Base-by-base conservation (phyloP, 2,797 vertebrate species). In the Brachyalestes nurse region DNA sequence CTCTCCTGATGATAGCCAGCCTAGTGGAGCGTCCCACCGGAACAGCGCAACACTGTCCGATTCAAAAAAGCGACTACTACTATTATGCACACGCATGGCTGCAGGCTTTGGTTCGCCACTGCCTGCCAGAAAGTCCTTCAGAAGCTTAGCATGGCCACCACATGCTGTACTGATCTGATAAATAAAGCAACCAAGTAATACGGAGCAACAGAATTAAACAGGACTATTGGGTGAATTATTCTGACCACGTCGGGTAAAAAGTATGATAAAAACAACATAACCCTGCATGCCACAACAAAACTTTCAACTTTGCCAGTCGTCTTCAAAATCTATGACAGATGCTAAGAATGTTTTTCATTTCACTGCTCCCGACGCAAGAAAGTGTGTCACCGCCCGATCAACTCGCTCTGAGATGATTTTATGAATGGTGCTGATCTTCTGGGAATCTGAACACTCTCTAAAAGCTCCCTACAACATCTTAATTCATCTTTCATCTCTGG, bases 1-100 rank as follows among this genome's bases (percentile, higher is more conserved):
- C 25, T 70, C 57, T 64, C 65, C 76, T 64, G 16, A 69, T 53
- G 40, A 70, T 34, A 60, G 6, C 0, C 25, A 72, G 51, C 71
- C 70, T 69, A 62, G 45, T 78, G 25, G 4, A 78, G 71, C 75
- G 74, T 81, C 80, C 72, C 78, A 77, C 81, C 60, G 76, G 72
- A 82, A 61, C 62, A 82, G 51, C 12, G 64, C 69, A 77, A 78
- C 34, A 51, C 70, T 70, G 55, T 38, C 23, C 57, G 80, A 82
- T 67, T 69, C 71, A 25, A 64, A 72, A 57, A 34, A 45, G 17
- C 60, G 49, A 23, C 74, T 62, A 72, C 79, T 72, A 45, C 47
- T 72, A 28, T 64, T 10, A 21, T 80, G n/a, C 21, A 4, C 38
- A 40, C n/a, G 8, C 28, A 21, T 57, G 70, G 25, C 25, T 55